A percentile compares a stretch with the other conserved stretches of the same genome.
Evolutionary conservation across 2,888 invertebrate genomes (phyloP).

Genomic region (Anagyrus pseudococci): DNA sequence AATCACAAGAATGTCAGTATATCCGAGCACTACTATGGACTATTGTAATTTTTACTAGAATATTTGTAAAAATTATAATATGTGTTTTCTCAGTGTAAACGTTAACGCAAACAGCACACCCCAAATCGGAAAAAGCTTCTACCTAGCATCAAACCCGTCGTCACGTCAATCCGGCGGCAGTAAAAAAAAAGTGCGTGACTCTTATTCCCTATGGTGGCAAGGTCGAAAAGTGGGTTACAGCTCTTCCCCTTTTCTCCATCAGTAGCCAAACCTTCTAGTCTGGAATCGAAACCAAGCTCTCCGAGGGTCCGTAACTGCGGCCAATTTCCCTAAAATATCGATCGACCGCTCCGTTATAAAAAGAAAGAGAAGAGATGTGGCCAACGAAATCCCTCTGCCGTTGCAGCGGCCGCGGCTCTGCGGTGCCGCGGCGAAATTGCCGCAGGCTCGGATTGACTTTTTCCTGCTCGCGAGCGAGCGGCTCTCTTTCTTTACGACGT

Average conservation of each 20-base stretch:
- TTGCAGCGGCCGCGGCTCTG: slow-evolving; percentile 2
- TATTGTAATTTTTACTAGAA: no score
- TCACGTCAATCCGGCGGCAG: background rate
- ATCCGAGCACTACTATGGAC: no score
- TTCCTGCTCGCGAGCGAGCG: slow-evolving; percentile 1
- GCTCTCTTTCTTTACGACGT: slow-evolving; percentile 15
- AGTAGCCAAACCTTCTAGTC: background rate
- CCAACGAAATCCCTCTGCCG: no score
- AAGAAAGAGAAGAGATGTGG: background rate
- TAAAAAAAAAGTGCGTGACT: background rate
- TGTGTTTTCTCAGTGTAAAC: no score
- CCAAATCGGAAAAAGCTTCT: no score
- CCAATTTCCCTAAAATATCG: slow-evolving; percentile 29
- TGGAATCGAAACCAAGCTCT: slow-evolving; percentile 17
- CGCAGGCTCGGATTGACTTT: slow-evolving; percentile 9
- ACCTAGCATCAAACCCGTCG: background rate
- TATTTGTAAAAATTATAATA: no score
- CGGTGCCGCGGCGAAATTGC: background rate
- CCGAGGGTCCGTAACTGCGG: background rate
- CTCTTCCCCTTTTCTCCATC: background rate
- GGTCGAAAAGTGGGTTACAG: no score
- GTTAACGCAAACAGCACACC: no score
- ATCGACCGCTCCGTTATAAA: background rate
- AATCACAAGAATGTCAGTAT: no score
- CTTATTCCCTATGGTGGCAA: no score